phyloP scores from a whole-genome alignment of 2,113 vertebrate genomes.

The Stegostoma tigrinum region DNA sequence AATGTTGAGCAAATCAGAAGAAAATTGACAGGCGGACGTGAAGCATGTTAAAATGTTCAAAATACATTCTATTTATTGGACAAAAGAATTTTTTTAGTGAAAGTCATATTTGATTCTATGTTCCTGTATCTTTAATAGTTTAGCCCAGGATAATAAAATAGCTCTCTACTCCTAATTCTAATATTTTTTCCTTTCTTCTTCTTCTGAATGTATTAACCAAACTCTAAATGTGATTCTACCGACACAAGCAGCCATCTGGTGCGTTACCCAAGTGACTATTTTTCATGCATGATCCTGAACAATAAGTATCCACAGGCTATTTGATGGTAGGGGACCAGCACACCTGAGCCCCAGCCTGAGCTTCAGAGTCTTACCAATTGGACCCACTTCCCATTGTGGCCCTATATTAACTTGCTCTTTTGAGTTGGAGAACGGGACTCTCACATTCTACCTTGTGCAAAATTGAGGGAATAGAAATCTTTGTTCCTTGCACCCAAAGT shows the following conservation, averaged over 20 bases:
- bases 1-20: not conserved
- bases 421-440: too few relatives aligned
- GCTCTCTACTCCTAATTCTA: not conserved
- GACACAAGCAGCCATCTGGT: constrained; percentile 12
- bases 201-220: not conserved
- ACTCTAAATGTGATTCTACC: not conserved
- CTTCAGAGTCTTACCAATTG: not conserved
- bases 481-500: not conserved
- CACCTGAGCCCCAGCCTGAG: constrained; percentile 19
- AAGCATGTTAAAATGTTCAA: not conserved
- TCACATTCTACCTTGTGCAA: not conserved
- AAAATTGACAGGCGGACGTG: not conserved
- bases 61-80: not conserved
- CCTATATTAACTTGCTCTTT: not conserved
- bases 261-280: constrained; percentile 12
- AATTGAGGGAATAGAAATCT: not conserved
- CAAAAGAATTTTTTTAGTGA: not conserved
- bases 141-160: not conserved
- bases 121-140: not conserved
- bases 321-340: not conserved
- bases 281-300: not conserved
- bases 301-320: constrained; percentile 28
- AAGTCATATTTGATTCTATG: not conserved
- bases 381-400: not conserved
- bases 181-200: not conserved